Percentiles rank a stretch among this genome's conserved stretches.
phyloP scores from a whole-genome alignment of 2,888 invertebrate genomes.

The Sylvicola fuscatus region DNA sequence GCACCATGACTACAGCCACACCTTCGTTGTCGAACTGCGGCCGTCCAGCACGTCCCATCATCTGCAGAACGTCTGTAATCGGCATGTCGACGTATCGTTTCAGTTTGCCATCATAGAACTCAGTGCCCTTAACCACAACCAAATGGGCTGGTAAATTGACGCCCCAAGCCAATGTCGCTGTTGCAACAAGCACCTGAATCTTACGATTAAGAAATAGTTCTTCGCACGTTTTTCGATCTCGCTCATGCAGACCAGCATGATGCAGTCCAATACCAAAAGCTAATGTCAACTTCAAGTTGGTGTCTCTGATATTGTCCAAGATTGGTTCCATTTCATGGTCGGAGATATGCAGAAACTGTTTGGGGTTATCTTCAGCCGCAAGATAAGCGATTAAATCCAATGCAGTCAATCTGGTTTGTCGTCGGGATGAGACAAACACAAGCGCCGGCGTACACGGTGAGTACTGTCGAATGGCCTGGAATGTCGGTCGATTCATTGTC shows the following conservation, averaged over 20 bases:
- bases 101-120: conserved; percentile 93
- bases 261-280: conserved; percentile 97
- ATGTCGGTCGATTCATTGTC: conserved; percentile 97
- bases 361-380: conserved; percentile 79
- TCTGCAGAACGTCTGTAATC: conserved; percentile 96
- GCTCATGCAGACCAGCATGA: conserved; percentile 91
- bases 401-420: conserved; percentile 93
- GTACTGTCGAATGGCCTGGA: conserved; percentile 83
- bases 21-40: conserved; percentile 94
- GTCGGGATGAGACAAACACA: conserved; percentile 87
- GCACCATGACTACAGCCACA: conserved; percentile 71
- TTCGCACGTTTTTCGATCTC: conserved; percentile 79
- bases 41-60: conserved; percentile 98
- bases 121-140: conserved; percentile 97
- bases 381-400: conserved; percentile 81
- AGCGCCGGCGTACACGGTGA: conserved; percentile 81
- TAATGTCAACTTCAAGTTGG: conserved; percentile 78
- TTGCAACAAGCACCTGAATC: conserved; percentile 91
- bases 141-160: conserved; percentile 97
- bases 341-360: conserved; percentile 81
- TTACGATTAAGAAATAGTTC: conserved; percentile 86
- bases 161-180: conserved; percentile 97
- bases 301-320: conserved; percentile 51
- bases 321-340: conserved; percentile 72
- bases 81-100: conserved; percentile 98